These are phyloP conservation scores for Calypte anna DNA, from an alignment of 2,113 vertebrate genomes.

Conservation along the genomic window DNA sequence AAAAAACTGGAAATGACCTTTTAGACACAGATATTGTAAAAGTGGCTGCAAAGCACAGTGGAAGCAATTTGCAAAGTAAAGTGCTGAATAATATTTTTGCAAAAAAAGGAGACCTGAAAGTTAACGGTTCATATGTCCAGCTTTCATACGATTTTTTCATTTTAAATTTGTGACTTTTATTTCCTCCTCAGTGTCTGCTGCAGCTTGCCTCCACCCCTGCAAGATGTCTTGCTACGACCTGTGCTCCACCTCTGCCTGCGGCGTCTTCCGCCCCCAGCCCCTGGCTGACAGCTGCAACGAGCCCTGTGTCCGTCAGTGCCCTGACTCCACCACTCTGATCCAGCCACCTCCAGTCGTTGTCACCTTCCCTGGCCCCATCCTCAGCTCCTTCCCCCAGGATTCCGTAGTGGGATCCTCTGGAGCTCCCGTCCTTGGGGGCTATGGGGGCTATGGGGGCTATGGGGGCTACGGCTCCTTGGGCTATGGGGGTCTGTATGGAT, in stretches of 20 bases:
- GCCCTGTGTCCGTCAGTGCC: background rate
- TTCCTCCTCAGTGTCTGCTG: background rate
- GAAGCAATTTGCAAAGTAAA: background rate
- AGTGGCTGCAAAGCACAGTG: background rate
- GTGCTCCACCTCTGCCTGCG: background rate
- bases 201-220: background rate
- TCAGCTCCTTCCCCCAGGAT: background rate
- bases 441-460: background rate
- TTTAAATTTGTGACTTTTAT: background rate
- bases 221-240: background rate
- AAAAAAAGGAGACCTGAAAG: background rate
- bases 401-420: background rate
- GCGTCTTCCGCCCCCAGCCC: background rate
- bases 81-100: background rate
- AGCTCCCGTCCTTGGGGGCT: background rate
- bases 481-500: background rate
- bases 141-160: background rate
- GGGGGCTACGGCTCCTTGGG: background rate
- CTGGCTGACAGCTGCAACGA: background rate
- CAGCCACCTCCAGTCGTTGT: background rate
- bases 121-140: background rate
- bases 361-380: background rate
- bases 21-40: background rate
- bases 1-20: background rate
- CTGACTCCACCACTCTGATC: too few species aligned